phyloP scores from a whole-genome alignment of 2,113 vertebrate species.

The Trematocara marginatum region DNA sequence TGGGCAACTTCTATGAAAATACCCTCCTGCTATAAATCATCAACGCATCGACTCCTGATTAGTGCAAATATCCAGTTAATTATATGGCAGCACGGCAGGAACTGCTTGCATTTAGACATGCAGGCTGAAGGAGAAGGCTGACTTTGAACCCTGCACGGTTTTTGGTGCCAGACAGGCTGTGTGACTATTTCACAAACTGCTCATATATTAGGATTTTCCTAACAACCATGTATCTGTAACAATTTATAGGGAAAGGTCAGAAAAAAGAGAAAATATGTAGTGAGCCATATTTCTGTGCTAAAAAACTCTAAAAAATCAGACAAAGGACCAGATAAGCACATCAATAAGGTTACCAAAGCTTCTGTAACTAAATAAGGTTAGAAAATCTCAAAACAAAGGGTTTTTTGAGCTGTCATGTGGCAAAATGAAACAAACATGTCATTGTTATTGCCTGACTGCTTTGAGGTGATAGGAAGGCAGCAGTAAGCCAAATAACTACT shows the following conservation, averaged over 20 bases:
- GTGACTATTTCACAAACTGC: neutral
- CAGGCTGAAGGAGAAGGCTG: neutral
- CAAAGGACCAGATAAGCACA: neutral
- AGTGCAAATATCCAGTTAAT: neutral
- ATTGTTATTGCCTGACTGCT: neutral
- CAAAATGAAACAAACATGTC: neutral
- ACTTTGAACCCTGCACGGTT: neutral
- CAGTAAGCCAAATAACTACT: neutral
- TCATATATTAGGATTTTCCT: neutral
- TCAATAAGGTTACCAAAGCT: accelerated
- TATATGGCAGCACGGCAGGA: neutral
- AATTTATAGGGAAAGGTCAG: neutral
- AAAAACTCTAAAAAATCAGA: too few relatives aligned
- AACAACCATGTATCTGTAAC: neutral
- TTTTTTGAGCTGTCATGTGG: neutral
- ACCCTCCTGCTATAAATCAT: neutral
- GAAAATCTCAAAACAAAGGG: too few relatives aligned
- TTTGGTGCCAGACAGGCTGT: neutral
- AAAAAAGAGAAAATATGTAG: neutral
- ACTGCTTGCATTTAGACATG: neutral
- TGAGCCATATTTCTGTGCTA: neutral
- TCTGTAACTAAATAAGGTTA: neutral
- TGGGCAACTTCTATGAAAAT: neutral
- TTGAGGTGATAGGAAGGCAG: neutral
- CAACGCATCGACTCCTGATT: neutral